Conservation (phyloP, 92 coral and sea anemone genomes). For the Montipora capitata region DNA sequence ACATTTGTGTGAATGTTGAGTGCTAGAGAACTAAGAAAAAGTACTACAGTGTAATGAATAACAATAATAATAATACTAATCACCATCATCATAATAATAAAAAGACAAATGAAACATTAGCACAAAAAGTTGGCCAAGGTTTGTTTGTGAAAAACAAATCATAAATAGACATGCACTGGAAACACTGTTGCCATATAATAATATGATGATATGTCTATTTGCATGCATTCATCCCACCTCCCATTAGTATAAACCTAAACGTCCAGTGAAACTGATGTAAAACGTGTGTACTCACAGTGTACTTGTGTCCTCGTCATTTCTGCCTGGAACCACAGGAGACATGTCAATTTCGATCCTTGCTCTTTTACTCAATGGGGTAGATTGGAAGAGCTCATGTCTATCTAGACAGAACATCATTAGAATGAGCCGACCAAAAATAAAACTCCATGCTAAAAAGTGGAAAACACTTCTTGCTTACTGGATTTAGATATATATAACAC, state of each 20-base stretch:
- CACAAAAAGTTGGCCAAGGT: slow-evolving; percentile 1
- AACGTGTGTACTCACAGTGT: not conserved
- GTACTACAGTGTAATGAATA: no score
- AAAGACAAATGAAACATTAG: no score
- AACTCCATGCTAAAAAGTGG: not conserved
- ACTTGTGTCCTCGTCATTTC: slow-evolving; percentile 3
- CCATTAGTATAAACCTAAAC: not conserved
- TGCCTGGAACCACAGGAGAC: not conserved
- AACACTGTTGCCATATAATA: slow-evolving; percentile 8
- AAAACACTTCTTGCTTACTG: not conserved
- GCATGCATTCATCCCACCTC: not conserved
- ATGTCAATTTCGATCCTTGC: not conserved
- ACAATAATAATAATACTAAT: not conserved
- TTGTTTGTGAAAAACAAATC: not conserved
- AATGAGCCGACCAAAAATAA: no score
- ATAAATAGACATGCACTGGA: not conserved
- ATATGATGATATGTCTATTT: not conserved
- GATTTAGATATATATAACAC: slow-evolving; percentile 4
- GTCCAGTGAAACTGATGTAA: not conserved
- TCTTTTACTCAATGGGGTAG: slow-evolving; percentile 4
- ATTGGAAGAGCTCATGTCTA: slow-evolving; percentile 7
- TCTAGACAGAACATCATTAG: not conserved
- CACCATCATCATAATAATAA: no score
- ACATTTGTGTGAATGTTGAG: no score
- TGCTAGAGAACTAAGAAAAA: no score